A percentile compares a stretch with the other conserved stretches of the same genome.
phyloP scores from a whole-genome alignment of 2,888 invertebrate genomes.

The Itoplectis maculator region DNA sequence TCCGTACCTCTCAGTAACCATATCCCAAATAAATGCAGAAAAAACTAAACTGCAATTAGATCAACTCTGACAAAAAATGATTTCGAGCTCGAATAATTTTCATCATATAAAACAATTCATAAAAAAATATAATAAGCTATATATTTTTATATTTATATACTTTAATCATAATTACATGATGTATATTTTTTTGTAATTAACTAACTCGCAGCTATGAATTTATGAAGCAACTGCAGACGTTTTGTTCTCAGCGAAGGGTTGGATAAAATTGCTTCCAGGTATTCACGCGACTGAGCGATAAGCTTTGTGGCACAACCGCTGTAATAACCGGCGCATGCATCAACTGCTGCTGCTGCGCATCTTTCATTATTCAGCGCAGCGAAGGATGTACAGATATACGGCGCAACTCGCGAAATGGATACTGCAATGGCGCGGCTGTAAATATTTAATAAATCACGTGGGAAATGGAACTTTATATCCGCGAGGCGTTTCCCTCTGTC shows the following conservation, averaged over 20 bases:
- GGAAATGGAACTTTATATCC: slow-evolving; percentile 24
- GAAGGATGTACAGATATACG: background rate
- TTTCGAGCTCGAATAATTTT: too few relatives aligned
- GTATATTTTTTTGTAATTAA: background rate
- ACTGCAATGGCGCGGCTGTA: slow-evolving; percentile 1
- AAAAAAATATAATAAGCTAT: too few relatives aligned
- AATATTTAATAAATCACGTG: slow-evolving; percentile 47
- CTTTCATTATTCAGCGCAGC: slow-evolving; percentile 1
- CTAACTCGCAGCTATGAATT: too few relatives aligned
- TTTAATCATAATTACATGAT: background rate
- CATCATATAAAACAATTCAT: too few relatives aligned
- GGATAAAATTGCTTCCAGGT: slow-evolving; percentile 3
- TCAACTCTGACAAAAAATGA: too few relatives aligned
- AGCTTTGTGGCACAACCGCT: background rate
- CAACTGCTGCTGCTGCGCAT: background rate
- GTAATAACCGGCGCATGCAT: slow-evolving; percentile 7
- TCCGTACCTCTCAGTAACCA: too few relatives aligned
- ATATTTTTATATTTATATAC: too few relatives aligned
- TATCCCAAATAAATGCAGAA: too few relatives aligned
- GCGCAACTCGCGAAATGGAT: background rate
- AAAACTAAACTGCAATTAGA: too few relatives aligned
- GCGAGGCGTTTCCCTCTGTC: slow-evolving; percentile 34
- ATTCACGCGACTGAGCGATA: background rate
- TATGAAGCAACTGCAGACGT: too few relatives aligned
- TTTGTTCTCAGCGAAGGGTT: too few relatives aligned